A percentile compares a stretch with the other conserved stretches of the same genome.
Conservation (phyloP, 1,140 invertebrate genomes). For the Cyrtorhinus lividipennis region DNA sequence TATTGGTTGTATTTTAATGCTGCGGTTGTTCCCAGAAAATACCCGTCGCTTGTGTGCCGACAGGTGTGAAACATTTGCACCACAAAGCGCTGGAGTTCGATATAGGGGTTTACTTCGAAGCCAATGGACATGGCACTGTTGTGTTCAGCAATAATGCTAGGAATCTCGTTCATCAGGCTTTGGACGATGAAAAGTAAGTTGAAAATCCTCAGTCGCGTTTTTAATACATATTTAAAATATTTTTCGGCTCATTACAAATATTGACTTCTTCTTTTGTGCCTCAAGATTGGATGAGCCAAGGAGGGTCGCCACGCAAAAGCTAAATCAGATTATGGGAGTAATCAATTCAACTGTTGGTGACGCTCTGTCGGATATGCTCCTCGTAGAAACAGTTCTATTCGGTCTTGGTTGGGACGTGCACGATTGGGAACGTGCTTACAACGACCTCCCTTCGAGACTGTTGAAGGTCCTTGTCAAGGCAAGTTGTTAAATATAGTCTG, state of each 20-base stretch:
- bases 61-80: slow-evolving; percentile 98
- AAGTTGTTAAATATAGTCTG: too few relatives aligned
- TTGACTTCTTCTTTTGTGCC: neutral
- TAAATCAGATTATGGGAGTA: slow-evolving; percentile 54
- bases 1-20: slow-evolving; percentile 16
- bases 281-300: neutral
- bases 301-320: neutral
- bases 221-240: neutral
- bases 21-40: slow-evolving; percentile 48
- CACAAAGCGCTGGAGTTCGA: slow-evolving; percentile 80
- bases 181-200: slow-evolving; percentile 16
- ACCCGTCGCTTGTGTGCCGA: slow-evolving; percentile 74
- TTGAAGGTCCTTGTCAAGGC: slow-evolving; percentile 72
- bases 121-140: slow-evolving; percentile 97
- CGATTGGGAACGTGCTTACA: slow-evolving; percentile 69
- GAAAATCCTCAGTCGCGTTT: neutral
- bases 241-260: neutral
- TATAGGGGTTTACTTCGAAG: slow-evolving; percentile 97
- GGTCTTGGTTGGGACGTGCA: slow-evolving; percentile 58
- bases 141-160: slow-evolving; percentile 51
- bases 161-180: neutral
- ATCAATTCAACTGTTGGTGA: slow-evolving; percentile 96
- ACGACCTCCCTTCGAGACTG: slow-evolving; percentile 75
- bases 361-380: slow-evolving; percentile 86
- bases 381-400: slow-evolving; percentile 83